Evolutionary conservation across 2,113 vertebrate genomes (phyloP).

Genomic region (Oreochromis spilurus): DNA sequence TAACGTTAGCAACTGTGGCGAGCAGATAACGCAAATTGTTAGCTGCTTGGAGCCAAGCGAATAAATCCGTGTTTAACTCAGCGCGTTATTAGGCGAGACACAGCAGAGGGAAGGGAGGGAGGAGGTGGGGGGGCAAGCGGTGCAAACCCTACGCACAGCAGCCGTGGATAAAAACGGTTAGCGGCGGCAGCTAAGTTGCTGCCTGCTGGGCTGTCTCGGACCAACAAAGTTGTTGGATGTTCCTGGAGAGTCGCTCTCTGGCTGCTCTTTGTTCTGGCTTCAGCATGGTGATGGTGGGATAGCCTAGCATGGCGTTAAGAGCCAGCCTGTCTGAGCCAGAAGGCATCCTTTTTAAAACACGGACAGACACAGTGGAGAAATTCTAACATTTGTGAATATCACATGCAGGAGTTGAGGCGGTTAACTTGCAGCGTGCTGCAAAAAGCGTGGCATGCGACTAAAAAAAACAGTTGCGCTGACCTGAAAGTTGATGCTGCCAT

Average conservation of each 20-base stretch:
- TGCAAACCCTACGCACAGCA: neutral
- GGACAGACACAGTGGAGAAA: neutral
- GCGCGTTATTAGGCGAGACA: neutral
- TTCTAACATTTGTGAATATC: neutral
- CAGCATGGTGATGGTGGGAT: constrained; percentile 28
- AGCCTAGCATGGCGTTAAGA: constrained; percentile 48
- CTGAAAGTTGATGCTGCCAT: neutral
- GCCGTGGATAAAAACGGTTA: constrained; percentile 37
- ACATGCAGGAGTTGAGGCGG: neutral
- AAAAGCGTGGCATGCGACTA: neutral
- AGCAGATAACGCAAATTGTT: neutral
- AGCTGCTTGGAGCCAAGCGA: neutral
- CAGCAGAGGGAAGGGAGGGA: neutral
- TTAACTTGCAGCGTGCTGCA: neutral
- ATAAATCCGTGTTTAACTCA: neutral
- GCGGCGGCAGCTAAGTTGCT: constrained; percentile 45
- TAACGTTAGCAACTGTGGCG: neutral
- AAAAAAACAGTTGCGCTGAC: constrained; percentile 10
- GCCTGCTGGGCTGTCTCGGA: constrained; percentile 17
- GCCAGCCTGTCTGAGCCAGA: neutral
- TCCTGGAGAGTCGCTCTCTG: constrained; percentile 54
- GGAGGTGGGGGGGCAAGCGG: neutral
- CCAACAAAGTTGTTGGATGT: constrained; percentile 64
- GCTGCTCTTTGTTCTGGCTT: constrained; percentile 66
- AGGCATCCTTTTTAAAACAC: neutral